Base-by-base conservation (phyloP, 1,140 invertebrate species). In the Drosophila aff. region DNA sequence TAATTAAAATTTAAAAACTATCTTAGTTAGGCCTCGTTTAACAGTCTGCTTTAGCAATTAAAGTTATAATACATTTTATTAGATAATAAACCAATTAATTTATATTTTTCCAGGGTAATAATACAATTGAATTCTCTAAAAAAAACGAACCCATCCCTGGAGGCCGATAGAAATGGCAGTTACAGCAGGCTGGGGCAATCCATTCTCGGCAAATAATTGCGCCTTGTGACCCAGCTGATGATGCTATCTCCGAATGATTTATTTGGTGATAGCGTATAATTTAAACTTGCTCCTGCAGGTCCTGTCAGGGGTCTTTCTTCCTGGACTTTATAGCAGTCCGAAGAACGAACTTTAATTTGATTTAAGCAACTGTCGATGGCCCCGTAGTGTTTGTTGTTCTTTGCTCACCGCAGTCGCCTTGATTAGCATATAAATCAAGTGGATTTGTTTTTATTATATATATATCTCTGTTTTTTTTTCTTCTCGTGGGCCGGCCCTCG, bases 381-480 rank as follows among this genome's bases (percentile, higher is more conserved):
- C 53, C 67, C 11, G 3, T 61, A 31, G 63, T 71, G 64, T 41
- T 73, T 49, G 67, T 69, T 52, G 28, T 44, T 31, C 26, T 38
- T 23, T 11, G 28, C 49, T 18, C 1, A 23, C n/a, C 28, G 21
- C 38, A 53, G 60, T 57, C 33, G 49, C 36, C 64, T 68, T 78
- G 76, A 90, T 89, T 89, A 90, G 66, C 84, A 90, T 89, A 89
- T 89, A 84, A 89, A 89, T 89, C 81, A 84, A 84, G 85, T 73
- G 43, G 43, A 77, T 82, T 85, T 52, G 33, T 68, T 71, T 40
- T 46, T 53, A 55, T 68, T 43, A 31, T 50, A 50, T 50, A 33
- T 52, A 60, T 21, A 18, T 44, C 8, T 44, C 4, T 16, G 10
- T 23, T 33, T 49, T 47, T 21, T 41, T 8, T 31, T 31, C 47